Evolutionary conservation across 2,888 invertebrate species (phyloP).

Genomic region (Baccha elongata): DNA sequence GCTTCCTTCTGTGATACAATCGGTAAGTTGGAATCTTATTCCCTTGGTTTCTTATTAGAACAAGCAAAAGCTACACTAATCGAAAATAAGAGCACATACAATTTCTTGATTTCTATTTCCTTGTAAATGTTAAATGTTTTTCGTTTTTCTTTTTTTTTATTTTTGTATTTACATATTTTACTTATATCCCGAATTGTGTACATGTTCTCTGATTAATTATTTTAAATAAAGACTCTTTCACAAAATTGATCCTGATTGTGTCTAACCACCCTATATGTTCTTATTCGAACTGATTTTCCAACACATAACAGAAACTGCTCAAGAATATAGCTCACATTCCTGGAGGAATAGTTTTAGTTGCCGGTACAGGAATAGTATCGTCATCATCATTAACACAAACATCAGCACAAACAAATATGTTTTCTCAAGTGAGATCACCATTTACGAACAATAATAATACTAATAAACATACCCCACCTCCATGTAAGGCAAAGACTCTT

Average conservation of each 20-base stretch:
- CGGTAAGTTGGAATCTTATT: conserved; percentile 77
- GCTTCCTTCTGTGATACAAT: conserved; percentile 81
- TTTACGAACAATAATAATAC: not conserved
- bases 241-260: conserved; percentile 40
- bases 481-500: conserved; percentile 62
- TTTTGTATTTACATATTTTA: conserved; percentile 50
- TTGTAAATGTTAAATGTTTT: conserved; percentile 47
- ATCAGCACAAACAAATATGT: not conserved
- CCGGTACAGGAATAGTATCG: not conserved
- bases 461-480: not conserved
- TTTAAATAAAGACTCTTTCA: conserved; percentile 33
- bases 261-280: conserved; percentile 39
- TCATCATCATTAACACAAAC: conserved; percentile 13
- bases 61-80: too few species aligned
- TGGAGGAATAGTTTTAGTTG: not conserved
- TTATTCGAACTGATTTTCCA: conserved; percentile 17
- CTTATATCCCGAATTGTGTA: conserved; percentile 30
- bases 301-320: conserved; percentile 29
- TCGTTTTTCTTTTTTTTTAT: conserved; percentile 11
- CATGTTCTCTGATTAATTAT: conserved; percentile 32
- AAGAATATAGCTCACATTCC: conserved; percentile 12
- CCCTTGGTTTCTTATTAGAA: not conserved
- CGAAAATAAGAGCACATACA: conserved; percentile 23
- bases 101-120: not conserved
- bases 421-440: not conserved